phyloP scores from a whole-genome alignment of 2,797 vertebrate species.

The Liparis tanakae region DNA sequence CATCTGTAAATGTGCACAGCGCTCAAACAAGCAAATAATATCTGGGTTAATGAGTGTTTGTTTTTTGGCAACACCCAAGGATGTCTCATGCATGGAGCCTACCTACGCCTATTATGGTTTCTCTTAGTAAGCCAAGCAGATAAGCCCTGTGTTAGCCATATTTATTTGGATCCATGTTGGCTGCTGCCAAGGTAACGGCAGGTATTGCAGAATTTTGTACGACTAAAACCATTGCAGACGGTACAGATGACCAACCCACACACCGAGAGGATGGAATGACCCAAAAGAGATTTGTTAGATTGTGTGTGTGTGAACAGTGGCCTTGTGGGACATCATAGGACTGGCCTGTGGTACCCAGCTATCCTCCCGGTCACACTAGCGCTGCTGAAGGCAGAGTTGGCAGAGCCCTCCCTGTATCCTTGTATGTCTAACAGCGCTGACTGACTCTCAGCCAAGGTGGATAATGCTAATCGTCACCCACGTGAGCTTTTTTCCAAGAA shows the following conservation, averaged over 20 bases:
- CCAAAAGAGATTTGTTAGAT: conserved; percentile 20
- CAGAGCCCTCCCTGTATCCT: conserved; percentile 32
- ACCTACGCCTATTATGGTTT: conserved; percentile 67
- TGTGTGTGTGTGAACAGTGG: conserved; percentile 15
- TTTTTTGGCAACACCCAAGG: conserved; percentile 77
- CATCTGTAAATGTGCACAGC: conserved; percentile 54
- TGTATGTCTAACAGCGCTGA: conserved; percentile 37
- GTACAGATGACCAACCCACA: conserved; percentile 46
- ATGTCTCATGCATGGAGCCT: conserved; percentile 65
- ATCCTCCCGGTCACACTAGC: conserved; percentile 26
- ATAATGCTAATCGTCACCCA: conserved; percentile 57
- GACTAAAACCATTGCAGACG: conserved; percentile 57
- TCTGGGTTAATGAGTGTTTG: conserved; percentile 76
- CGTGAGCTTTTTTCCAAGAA: conserved; percentile 50
- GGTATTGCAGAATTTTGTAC: conserved; percentile 45
- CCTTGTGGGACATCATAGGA: conserved; percentile 26
- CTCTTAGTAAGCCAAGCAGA: conserved; percentile 62
- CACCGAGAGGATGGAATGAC: conserved; percentile 31
- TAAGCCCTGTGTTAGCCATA: conserved; percentile 64
- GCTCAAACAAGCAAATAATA: conserved; percentile 63
- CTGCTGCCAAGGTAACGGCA: conserved; percentile 67
- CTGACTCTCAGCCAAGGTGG: conserved; percentile 47
- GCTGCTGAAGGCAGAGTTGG: conserved; percentile 44
- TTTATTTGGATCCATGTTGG: conserved; percentile 70
- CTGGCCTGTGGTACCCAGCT: conserved; percentile 31